Conservation (phyloP, 2,113 vertebrate species). For the Pachyramphus minor region DNA sequence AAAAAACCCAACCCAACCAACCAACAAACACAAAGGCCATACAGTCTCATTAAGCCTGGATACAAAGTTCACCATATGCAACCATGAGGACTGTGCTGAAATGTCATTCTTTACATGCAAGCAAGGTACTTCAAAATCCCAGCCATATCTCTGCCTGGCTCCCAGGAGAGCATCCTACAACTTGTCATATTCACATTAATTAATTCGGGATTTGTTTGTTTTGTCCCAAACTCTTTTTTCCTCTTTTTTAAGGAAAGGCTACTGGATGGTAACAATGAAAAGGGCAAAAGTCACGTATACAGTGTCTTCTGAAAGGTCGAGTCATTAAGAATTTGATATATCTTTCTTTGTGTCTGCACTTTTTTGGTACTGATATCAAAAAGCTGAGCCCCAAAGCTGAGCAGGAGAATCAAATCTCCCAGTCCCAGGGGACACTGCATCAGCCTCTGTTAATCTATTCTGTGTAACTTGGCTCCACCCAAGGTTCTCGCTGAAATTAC, state of each 20-base stretch:
- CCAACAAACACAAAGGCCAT: not conserved
- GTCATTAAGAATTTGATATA: constrained; percentile 36
- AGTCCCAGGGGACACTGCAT: fast-evolving
- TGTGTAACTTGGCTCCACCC: not conserved
- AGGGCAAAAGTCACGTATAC: constrained; percentile 40
- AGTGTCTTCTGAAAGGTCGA: constrained; percentile 48
- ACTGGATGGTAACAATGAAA: constrained; percentile 4
- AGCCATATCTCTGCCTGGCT: not conserved
- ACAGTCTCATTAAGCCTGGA: not conserved
- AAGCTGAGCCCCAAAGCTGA: not conserved
- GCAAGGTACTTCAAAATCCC: not conserved
- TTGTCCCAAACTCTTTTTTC: not conserved
- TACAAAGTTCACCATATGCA: not conserved
- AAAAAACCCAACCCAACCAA: not conserved
- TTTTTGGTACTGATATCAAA: not conserved
- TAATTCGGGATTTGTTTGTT: not conserved
- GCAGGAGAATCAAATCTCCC: not conserved
- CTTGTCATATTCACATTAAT: not conserved
- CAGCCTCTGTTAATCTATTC: not conserved
- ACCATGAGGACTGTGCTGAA: not conserved
- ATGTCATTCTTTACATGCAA: not conserved
- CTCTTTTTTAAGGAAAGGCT: not conserved
- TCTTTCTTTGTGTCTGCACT: not conserved
- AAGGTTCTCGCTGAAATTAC: not conserved
- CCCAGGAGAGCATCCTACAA: not conserved